Evolutionary conservation across 2,888 invertebrate species (phyloP).

Genomic region (Chrysotoxum bicinctum): DNA sequence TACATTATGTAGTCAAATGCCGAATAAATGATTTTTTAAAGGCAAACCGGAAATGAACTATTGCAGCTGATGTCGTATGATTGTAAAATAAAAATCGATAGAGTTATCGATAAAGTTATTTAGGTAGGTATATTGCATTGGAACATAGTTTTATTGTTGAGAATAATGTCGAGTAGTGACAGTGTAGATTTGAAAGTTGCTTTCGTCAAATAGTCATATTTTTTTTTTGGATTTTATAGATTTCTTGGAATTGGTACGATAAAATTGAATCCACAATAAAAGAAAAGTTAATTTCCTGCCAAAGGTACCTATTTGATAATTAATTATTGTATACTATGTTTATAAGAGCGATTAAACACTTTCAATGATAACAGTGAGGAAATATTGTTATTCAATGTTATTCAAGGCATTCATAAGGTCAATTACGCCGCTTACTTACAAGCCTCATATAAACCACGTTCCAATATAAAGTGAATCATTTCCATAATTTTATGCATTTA

Average conservation of each 20-base stretch:
- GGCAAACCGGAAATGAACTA: conserved; percentile 21
- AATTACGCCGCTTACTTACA: no score
- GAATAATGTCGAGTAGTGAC: background rate
- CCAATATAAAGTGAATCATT: no score
- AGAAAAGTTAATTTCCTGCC: no score
- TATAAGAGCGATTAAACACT: no score
- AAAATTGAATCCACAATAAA: no score
- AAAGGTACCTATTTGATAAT: no score
- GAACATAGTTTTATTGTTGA: background rate
- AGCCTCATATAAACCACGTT: no score
- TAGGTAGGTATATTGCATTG: conserved; percentile 2
- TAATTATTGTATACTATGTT: no score
- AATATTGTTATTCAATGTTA: no score
- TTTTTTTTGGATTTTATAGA: background rate
- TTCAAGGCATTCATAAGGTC: no score
- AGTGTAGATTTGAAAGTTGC: background rate
- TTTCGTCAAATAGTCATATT: conserved; percentile 20
- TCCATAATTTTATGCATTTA: no score
- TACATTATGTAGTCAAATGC: conserved; percentile 13
- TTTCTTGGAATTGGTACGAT: background rate
- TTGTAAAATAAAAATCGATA: conserved; percentile 23
- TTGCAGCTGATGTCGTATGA: conserved; percentile 23
- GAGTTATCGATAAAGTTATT: background rate
- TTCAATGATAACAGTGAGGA: no score
- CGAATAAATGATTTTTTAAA: conserved; percentile 5